Percentiles rank a stretch among this genome's conserved stretches.
phyloP scores from a whole-genome alignment of 1,140 invertebrate species.

The Dreissena polymorpha region DNA sequence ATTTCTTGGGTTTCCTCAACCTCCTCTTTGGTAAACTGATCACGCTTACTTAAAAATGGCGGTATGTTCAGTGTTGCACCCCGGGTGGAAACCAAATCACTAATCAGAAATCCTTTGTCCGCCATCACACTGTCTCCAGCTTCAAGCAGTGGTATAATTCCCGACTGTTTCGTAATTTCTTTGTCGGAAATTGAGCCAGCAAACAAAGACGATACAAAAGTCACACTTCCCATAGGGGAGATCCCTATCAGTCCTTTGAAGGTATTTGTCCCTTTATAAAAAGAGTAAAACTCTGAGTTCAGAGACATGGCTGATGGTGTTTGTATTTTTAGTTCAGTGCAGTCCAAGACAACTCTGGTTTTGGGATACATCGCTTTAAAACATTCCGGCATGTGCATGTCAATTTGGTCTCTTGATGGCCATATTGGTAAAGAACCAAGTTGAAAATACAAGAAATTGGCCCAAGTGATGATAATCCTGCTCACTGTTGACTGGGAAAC shows the following conservation, averaged over 20 bases:
- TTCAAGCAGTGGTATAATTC: slow-evolving; percentile 12
- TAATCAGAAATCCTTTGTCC: slow-evolving; percentile 47
- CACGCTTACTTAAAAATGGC: slow-evolving; percentile 12
- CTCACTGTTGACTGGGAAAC: slow-evolving; percentile 57
- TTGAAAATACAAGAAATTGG: slow-evolving; percentile 55
- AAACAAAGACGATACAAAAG: slow-evolving; percentile 52
- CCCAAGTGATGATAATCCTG: slow-evolving; percentile 56
- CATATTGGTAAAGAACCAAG: slow-evolving; percentile 45
- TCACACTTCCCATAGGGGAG: slow-evolving; percentile 54
- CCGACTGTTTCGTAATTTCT: slow-evolving; percentile 33
- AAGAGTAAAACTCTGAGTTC: too few relatives aligned
- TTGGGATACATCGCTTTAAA: slow-evolving; percentile 53
- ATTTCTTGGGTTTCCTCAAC: too few relatives aligned
- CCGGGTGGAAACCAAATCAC: slow-evolving; percentile 23
- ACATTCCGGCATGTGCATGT: slow-evolving; percentile 82
- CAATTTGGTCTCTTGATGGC: slow-evolving; percentile 25
- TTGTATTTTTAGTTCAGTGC: too few relatives aligned
- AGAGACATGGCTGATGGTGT: too few relatives aligned
- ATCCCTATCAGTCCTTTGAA: slow-evolving; percentile 62
- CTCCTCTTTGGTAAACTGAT: too few relatives aligned
- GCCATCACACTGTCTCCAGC: slow-evolving; percentile 54
- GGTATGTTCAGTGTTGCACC: slow-evolving; percentile 33
- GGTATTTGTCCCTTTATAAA: slow-evolving; percentile 56
- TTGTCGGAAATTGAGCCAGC: slow-evolving; percentile 56
- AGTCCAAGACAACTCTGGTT: too few relatives aligned